These are phyloP conservation scores for Bufotes viridis DNA, from an alignment of 2,797 vertebrate genomes.

Conservation along the genomic window DNA sequence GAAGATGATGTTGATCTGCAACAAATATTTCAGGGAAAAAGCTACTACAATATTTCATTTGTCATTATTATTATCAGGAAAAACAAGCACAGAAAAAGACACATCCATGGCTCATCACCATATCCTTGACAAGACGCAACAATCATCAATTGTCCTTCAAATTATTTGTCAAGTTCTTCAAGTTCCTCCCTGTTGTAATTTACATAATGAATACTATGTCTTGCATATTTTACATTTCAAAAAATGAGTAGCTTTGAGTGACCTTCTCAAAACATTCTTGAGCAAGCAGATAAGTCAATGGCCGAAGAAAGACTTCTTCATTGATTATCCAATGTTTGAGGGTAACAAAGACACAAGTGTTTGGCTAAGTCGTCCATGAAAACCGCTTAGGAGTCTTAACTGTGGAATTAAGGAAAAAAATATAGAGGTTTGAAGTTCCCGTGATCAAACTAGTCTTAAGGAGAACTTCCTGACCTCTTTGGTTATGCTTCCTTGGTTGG, in stretches of 20 bases:
- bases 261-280: conserved; percentile 25
- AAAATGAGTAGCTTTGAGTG: not conserved
- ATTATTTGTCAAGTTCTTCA: too few species aligned
- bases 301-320: conserved; percentile 33
- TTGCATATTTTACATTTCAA: conserved; percentile 23
- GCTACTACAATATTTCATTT: not conserved
- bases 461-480: conserved; percentile 41
- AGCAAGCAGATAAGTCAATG: conserved; percentile 23
- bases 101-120: not conserved
- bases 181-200: not conserved
- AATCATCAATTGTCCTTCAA: not conserved
- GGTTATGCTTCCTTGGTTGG: conserved; percentile 44
- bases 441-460: conserved; percentile 37
- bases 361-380: conserved; percentile 34
- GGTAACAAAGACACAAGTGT: conserved; percentile 50
- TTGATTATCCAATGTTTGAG: conserved; percentile 18
- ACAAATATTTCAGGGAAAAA: not conserved
- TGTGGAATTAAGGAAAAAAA: conserved; percentile 34
- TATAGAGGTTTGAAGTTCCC: conserved; percentile 43
- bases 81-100: not conserved
- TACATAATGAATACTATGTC: not conserved
- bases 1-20: not conserved
- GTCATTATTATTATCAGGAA: not conserved
- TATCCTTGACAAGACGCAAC: not conserved
- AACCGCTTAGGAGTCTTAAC: conserved; percentile 35